Conservation (phyloP, 2,888 invertebrate genomes). For the Eugnorisma glareosa region DNA sequence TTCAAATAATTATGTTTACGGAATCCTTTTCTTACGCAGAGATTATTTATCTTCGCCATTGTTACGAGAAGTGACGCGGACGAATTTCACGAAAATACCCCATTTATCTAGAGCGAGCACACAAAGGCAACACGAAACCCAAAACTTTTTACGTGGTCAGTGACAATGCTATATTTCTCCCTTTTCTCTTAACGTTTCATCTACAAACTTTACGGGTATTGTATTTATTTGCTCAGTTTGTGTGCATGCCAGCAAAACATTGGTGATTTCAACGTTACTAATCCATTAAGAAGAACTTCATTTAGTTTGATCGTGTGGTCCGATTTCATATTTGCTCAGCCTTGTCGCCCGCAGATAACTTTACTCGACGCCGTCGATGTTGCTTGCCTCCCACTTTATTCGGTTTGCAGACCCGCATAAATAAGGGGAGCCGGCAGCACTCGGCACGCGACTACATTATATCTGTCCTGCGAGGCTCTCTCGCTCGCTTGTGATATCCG, state of each 20-base stretch:
- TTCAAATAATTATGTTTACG: slow-evolving; percentile 90
- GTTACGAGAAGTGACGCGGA: slow-evolving; percentile 89
- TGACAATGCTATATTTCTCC: slow-evolving; percentile 87
- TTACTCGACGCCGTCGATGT: slow-evolving; percentile 77
- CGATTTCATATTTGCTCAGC: slow-evolving; percentile 83
- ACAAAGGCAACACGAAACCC: slow-evolving; percentile 89
- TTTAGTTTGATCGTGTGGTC: slow-evolving; percentile 78
- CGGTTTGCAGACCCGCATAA: slow-evolving; percentile 87
- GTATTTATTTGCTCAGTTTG: slow-evolving; percentile 77
- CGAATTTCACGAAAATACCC: slow-evolving; percentile 89
- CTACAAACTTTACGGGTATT: slow-evolving; percentile 82
- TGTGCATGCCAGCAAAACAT: slow-evolving; percentile 71
- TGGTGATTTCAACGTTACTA: slow-evolving; percentile 69
- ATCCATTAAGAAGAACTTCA: slow-evolving; percentile 74
- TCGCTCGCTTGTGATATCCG: slow-evolving; percentile 70
- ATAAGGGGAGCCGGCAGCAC: slow-evolving; percentile 79
- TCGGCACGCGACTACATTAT: slow-evolving; percentile 76
- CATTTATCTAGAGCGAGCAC: slow-evolving; percentile 88
- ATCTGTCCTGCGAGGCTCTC: slow-evolving; percentile 70
- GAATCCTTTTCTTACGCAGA: slow-evolving; percentile 90
- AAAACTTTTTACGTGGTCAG: slow-evolving; percentile 90
- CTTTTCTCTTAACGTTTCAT: slow-evolving; percentile 87
- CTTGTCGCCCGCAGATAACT: slow-evolving; percentile 86
- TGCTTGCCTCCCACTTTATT: slow-evolving; percentile 84
- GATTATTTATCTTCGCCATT: slow-evolving; percentile 90